Conservation (phyloP, 2,797 vertebrate species). For the Avahi laniger region DNA sequence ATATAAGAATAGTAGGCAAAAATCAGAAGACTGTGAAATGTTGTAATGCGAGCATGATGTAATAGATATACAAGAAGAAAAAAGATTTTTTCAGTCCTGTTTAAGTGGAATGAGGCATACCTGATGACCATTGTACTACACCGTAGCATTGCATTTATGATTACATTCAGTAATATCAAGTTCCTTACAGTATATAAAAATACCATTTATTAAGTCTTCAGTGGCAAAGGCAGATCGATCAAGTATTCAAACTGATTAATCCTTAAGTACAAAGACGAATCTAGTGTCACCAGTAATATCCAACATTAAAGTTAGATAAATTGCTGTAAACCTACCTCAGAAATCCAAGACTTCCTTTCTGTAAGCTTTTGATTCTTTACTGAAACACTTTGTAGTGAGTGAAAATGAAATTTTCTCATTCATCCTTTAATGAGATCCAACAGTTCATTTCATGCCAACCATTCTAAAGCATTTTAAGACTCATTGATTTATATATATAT, state of each 20-base stretch:
- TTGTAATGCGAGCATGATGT: background rate
- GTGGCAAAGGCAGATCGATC: background rate
- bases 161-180: background rate
- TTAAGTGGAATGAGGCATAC: background rate
- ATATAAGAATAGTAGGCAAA: background rate
- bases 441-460: slow-evolving; percentile 10
- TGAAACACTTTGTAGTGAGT: slow-evolving; percentile 5
- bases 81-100: background rate
- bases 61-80: background rate
- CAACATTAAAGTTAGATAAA: background rate
- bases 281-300: background rate
- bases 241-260: background rate
- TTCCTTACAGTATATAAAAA: background rate
- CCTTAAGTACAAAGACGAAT: background rate
- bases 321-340: background rate
- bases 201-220: background rate
- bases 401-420: slow-evolving; percentile 33
- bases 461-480: slow-evolving; percentile 29
- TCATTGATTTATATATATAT: background rate
- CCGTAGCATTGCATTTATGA: background rate
- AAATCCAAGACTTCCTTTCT: slow-evolving; percentile 29
- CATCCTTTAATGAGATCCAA: slow-evolving; percentile 30
- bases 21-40: background rate
- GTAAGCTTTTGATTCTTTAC: background rate
- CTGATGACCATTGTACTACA: background rate